phyloP scores from a whole-genome alignment of 2,888 invertebrate species.

The Heteromyza rotundicornis region DNA sequence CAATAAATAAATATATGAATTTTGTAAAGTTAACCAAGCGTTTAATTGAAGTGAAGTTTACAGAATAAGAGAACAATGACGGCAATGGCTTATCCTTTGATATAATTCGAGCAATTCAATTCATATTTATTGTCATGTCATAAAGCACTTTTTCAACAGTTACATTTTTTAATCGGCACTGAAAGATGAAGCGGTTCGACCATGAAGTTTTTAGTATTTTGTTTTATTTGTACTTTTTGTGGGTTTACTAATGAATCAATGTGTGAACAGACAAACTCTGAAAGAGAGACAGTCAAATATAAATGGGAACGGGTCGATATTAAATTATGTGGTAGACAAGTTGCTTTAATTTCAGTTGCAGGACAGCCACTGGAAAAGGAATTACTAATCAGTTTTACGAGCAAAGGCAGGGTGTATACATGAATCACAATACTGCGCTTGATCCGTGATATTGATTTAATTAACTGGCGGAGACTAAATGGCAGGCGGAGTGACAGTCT shows the following conservation, averaged over 20 bases:
- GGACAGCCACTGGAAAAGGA: no score
- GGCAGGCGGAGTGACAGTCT: no score
- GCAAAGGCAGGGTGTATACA: background rate
- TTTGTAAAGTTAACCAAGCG: slow-evolving; percentile 3
- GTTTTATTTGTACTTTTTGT: no score
- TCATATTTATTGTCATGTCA: slow-evolving; percentile 1
- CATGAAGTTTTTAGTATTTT: no score
- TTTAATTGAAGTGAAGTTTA: slow-evolving; percentile 6
- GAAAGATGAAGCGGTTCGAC: background rate
- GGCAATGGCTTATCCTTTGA: background rate
- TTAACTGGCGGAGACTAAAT: background rate
- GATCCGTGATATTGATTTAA: slow-evolving; percentile 1
- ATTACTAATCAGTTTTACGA: no score
- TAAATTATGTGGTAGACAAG: background rate
- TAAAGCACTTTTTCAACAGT: background rate
- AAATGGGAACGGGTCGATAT: no score
- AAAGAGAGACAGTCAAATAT: no score
- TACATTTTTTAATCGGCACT: background rate
- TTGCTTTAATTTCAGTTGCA: background rate
- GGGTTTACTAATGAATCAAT: no score
- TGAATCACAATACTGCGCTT: background rate
- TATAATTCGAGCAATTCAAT: background rate
- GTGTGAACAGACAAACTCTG: no score
- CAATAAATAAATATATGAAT: slow-evolving; percentile 1
- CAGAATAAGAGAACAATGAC: no score